Evolutionary conservation across 2,888 invertebrate genomes (phyloP), one percentile per base, ranked within the genome.

Genomic region (Micoletzkya japonica): DNA sequence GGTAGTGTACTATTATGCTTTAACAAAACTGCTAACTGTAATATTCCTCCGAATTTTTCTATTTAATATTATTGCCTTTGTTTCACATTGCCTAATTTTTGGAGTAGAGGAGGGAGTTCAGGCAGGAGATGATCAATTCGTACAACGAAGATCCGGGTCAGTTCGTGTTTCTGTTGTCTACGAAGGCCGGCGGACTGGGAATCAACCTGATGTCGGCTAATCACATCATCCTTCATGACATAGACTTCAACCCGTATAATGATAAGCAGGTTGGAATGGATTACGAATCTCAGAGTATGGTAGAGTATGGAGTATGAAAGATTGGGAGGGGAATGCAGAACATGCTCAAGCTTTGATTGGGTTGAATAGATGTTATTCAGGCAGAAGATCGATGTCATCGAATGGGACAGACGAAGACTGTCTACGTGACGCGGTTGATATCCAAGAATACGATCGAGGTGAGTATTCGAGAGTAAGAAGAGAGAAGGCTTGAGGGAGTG

Each of bases 181-280:
- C 82, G 24, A 77, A 90, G 86, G 96, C 96, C 1, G 96, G 96
- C 39, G 97, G 96, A n/a, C 89, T 95, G 64, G 95, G 95, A 70
- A 94, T 95, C 84, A 95, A 95, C 88, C 89, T 95, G 76, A 94
- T 94, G 0, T 91, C 93, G 0, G 96, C 97, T 0, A 95, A 96
- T 88, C 93, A 93, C 17, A 96, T 96, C 78, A 91, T 95, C 81
- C 91, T 97, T 76, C 95, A 97, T 86, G 97, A 97, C 86, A 93
- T 96, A 64, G 97, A 97, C 88, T 95, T 94, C 87, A 97, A 97
- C 88, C 96, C 96, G 0, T 95, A 96, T 87, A 96, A 96, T 86
- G 96, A 97, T 87, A 95, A 95, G 77, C 89, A 95, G 87, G 96
- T 96, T 0, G 95, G 95, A 49, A 36, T 36, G 30, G 59, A 32